phyloP scores from a whole-genome alignment of 2,797 vertebrate genomes.

The Lagorchestes hirsutus region DNA sequence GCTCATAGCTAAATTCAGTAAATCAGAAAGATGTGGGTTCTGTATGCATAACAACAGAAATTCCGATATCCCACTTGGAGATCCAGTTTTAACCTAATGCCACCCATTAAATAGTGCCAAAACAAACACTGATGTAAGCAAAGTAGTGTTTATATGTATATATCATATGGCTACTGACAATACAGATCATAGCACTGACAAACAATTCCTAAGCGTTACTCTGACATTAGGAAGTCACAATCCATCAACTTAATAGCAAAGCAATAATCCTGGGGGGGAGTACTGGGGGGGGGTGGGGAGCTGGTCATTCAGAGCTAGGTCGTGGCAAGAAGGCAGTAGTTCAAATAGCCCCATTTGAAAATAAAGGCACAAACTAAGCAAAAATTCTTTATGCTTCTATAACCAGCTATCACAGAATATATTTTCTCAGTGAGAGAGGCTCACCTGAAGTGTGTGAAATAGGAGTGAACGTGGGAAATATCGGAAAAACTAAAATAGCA shows the following conservation, averaged over 20 bases:
- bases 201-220: conserved; percentile 65
- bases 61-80: conserved; percentile 6
- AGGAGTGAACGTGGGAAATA: background rate
- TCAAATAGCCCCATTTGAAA: conserved; percentile 46
- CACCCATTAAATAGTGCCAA: conserved; percentile 38
- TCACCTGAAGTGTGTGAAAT: conserved; percentile 31
- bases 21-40: background rate
- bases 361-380: conserved; percentile 53
- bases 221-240: conserved; percentile 76
- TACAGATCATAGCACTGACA: conserved; percentile 50
- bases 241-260: conserved; percentile 76
- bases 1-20: conserved; percentile 5
- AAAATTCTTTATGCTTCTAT: conserved; percentile 21
- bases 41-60: background rate
- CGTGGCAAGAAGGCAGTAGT: conserved; percentile 56
- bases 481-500: conserved; percentile 14
- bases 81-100: conserved; percentile 19
- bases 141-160: background rate
- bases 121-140: conserved; percentile 24
- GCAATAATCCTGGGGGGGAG: conserved; percentile 58
- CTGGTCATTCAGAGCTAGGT: conserved; percentile 59
- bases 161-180: conserved; percentile 34
- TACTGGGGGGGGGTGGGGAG: conserved; percentile 12
- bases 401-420: conserved; percentile 31
- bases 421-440: conserved; percentile 7